phyloP scores from a whole-genome alignment of 1,140 invertebrate genomes.

The Magallana ariakensis region DNA sequence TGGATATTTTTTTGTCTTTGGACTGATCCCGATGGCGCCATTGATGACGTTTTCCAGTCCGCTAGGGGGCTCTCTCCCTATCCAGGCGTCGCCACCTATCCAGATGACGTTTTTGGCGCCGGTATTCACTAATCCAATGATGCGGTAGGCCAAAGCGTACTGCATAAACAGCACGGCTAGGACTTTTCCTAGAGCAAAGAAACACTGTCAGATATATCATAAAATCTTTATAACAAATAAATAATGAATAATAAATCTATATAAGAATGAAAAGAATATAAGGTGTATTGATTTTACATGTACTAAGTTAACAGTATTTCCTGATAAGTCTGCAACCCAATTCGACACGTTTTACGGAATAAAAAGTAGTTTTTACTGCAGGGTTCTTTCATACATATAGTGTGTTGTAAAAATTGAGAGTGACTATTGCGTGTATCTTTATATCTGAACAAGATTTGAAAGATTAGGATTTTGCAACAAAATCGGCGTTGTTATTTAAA shows the following conservation, averaged over 20 bases:
- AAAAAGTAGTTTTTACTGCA: too few relatives aligned
- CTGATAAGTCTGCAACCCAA: too few relatives aligned
- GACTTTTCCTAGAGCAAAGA: constrained; percentile 36
- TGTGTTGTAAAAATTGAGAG: too few relatives aligned
- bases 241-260: background rate
- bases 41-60: constrained; percentile 70
- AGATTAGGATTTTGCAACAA: too few relatives aligned
- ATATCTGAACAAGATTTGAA: too few relatives aligned
- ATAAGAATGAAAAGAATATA: too few relatives aligned
- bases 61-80: constrained; percentile 84
- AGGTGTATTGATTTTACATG: too few relatives aligned
- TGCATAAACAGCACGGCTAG: constrained; percentile 38
- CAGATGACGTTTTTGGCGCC: constrained; percentile 82
- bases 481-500: too few relatives aligned
- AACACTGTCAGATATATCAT: background rate
- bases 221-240: background rate
- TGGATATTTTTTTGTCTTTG: background rate
- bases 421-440: too few relatives aligned
- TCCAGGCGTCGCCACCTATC: constrained; percentile 90
- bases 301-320: too few relatives aligned
- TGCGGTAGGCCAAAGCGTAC: constrained; percentile 68
- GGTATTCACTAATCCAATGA: constrained; percentile 80
- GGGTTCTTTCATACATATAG: too few relatives aligned
- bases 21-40: constrained; percentile 45
- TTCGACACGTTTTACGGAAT: too few relatives aligned